These are phyloP conservation scores for Pyralis farinalis DNA, from an alignment of 2,888 invertebrate species.

Conservation along the genomic window DNA sequence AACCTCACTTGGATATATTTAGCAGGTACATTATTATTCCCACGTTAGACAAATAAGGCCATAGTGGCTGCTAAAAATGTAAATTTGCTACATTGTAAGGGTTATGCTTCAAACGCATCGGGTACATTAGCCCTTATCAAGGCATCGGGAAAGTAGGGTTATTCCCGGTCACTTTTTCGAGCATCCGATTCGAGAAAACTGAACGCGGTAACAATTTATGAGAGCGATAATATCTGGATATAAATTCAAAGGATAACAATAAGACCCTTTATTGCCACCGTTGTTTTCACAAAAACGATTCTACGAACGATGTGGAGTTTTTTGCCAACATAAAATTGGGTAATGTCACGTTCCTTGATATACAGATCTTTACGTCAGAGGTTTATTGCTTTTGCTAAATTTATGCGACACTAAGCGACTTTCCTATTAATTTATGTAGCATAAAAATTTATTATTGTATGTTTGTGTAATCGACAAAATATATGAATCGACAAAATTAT, in stretches of 20 bases:
- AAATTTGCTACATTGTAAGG: slow-evolving; percentile 6
- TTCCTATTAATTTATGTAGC: neutral
- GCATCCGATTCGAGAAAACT: slow-evolving; percentile 54
- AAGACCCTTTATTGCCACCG: slow-evolving; percentile 75
- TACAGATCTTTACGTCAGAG: slow-evolving; percentile 54
- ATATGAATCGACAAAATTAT: no score
- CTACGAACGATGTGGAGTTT: slow-evolving; percentile 57
- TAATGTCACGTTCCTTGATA: slow-evolving; percentile 63
- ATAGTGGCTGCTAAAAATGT: neutral
- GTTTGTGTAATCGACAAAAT: no score
- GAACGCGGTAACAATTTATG: slow-evolving; percentile 72
- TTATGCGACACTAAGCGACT: slow-evolving; percentile 35
- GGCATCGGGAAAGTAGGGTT: slow-evolving; percentile 35
- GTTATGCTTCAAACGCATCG: slow-evolving; percentile 1
- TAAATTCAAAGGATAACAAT: slow-evolving; percentile 80
- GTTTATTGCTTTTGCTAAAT: slow-evolving; percentile 43
- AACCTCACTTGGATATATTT: no score
- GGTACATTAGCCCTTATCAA: slow-evolving; percentile 40
- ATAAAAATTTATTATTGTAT: no score
- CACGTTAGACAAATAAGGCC: no score
- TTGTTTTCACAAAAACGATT: slow-evolving; percentile 77
- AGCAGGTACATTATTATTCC: no score
- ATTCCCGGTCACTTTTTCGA: slow-evolving; percentile 61
- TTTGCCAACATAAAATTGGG: slow-evolving; percentile 66
- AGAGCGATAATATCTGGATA: slow-evolving; percentile 75